These are phyloP conservation scores for Oriolus oriolus DNA, from an alignment of 2,113 vertebrate species.

Conservation along the genomic window DNA sequence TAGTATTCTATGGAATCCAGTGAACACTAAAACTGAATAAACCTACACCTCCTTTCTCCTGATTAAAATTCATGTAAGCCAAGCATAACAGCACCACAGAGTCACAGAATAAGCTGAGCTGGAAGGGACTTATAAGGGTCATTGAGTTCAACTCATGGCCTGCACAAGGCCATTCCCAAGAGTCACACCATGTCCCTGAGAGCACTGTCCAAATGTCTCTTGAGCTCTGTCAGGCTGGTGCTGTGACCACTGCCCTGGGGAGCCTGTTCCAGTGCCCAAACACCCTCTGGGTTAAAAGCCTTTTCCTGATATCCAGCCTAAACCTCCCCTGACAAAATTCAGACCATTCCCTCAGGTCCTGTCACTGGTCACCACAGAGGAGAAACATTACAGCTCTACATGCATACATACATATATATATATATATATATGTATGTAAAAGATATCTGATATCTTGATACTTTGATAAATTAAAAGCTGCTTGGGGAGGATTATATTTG, in stretches of 20 bases:
- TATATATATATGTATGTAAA: accelerated
- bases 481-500: neutral
- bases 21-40: neutral
- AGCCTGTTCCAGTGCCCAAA: neutral
- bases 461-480: neutral
- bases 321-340: neutral
- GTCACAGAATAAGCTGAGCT: accelerated
- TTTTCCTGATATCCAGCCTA: neutral
- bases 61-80: neutral
- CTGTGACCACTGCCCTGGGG: neutral
- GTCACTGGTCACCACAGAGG: neutral
- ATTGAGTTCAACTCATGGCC: accelerated
- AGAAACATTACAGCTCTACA: neutral
- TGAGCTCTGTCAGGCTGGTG: neutral
- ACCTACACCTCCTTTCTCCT: neutral
- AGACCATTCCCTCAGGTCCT: accelerated
- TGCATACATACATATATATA: no score
- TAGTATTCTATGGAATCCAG: neutral
- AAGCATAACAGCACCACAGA: neutral
- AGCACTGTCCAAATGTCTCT: accelerated
- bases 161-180: neutral
- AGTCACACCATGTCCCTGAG: neutral
- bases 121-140: neutral
- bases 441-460: neutral
- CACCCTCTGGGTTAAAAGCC: neutral